phyloP scores from a whole-genome alignment of 2,113 vertebrate species.

The Nothobranchius kuhntae region DNA sequence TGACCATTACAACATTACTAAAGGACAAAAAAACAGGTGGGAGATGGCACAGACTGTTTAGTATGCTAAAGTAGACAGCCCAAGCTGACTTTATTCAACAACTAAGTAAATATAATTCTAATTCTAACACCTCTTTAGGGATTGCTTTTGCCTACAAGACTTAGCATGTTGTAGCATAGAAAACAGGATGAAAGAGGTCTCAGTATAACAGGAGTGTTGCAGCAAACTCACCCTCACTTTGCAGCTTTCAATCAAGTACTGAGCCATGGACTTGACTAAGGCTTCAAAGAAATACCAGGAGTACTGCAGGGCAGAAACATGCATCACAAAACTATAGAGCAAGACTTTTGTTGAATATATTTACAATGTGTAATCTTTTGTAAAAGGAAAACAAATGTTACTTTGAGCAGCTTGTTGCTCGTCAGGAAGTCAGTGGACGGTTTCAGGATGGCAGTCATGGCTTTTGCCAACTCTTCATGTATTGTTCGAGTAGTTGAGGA shows the following conservation, averaged over 20 bases:
- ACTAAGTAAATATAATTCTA: no score
- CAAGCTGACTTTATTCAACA: no score
- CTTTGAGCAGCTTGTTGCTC: constrained; percentile 98
- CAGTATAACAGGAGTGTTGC: constrained; percentile 14
- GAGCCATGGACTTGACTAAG: constrained; percentile 97
- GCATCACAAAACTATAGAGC: constrained; percentile 31
- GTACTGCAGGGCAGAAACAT: constrained; percentile 81
- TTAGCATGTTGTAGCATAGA: no score
- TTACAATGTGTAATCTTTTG: background rate
- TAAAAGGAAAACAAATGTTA: constrained; percentile 52
- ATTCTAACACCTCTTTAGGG: no score
- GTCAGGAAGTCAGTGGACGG: constrained; percentile 98
- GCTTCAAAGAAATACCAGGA: constrained; percentile 99
- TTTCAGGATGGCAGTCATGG: constrained; percentile 96
- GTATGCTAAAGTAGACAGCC: no score
- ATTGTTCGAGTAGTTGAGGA: constrained; percentile 85
- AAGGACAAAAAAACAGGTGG: no score
- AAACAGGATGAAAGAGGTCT: background rate
- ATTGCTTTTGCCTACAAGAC: no score
- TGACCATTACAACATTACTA: no score
- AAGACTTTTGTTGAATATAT: background rate
- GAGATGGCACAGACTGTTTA: no score
- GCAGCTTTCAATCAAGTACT: constrained; percentile 92
- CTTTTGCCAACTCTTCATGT: constrained; percentile 95
- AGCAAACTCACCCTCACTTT: constrained; percentile 87